Conservation (phyloP, 2,113 vertebrate genomes). For the Axis porcinus region DNA sequence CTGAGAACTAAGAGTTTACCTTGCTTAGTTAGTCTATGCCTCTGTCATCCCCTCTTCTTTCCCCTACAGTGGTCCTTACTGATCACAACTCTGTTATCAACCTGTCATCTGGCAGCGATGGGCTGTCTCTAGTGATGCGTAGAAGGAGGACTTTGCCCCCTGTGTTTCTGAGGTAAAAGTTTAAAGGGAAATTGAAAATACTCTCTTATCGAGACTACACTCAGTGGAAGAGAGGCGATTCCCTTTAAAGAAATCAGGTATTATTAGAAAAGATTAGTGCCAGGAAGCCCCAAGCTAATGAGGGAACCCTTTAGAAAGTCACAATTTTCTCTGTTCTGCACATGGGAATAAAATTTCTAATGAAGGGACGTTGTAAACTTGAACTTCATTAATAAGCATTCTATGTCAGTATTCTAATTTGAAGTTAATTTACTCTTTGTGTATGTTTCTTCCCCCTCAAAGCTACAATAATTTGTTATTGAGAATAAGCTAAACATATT, state of each 20-base stretch:
- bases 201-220: not conserved
- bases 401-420: not conserved
- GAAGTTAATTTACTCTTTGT: not conserved
- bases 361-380: not conserved
- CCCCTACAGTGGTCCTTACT: no score
- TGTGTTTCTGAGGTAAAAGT: not conserved
- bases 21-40: not conserved
- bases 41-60: not conserved
- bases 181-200: not conserved
- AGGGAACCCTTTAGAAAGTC: not conserved
- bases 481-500: conserved; percentile 29
- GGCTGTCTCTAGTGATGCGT: not conserved
- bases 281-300: not conserved
- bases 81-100: not conserved
- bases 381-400: conserved; percentile 11
- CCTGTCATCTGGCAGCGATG: not conserved
- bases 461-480: conserved; percentile 18
- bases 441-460: not conserved
- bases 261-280: not conserved
- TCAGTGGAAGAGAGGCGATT: not conserved
- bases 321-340: not conserved
- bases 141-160: not conserved
- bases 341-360: not conserved
- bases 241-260: not conserved
- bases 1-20: not conserved